Evolutionary conservation across 2,888 invertebrate species (phyloP).

Genomic region (Unio pictorum): DNA sequence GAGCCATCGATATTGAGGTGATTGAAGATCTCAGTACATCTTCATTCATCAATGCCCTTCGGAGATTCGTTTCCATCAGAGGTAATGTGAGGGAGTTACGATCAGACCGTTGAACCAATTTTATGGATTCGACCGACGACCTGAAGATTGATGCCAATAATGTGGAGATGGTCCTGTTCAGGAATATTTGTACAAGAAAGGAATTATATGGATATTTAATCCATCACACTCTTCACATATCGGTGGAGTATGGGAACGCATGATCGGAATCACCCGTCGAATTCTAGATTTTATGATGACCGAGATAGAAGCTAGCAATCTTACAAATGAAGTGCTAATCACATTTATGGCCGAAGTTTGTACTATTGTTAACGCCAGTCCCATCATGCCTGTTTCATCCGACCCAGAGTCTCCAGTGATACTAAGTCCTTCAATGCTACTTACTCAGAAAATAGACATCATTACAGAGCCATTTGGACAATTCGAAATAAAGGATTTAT

Average conservation of each 20-base stretch:
- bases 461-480: not conserved
- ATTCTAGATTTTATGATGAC: constrained; percentile 11
- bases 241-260: constrained; percentile 22
- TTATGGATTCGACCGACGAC: too few relatives aligned
- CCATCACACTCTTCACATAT: constrained; percentile 13
- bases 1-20: too few relatives aligned
- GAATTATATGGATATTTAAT: constrained; percentile 17
- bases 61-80: too few relatives aligned
- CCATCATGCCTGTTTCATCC: constrained; percentile 13
- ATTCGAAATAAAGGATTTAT: not conserved
- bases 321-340: constrained; percentile 25
- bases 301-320: not conserved
- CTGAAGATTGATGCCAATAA: too few relatives aligned
- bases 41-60: too few relatives aligned
- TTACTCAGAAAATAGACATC: constrained; percentile 20
- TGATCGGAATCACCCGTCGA: constrained; percentile 19
- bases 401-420: constrained; percentile 17
- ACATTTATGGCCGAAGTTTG: constrained; percentile 27
- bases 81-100: too few relatives aligned
- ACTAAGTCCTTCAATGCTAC: constrained; percentile 14
- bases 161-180: too few relatives aligned
- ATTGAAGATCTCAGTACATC: too few relatives aligned
- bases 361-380: constrained; percentile 24
- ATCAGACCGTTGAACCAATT: too few relatives aligned
- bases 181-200: constrained; percentile 2